phyloP scores from a whole-genome alignment of 2,888 invertebrate genomes.

The Melikaiella ostensackeni region DNA sequence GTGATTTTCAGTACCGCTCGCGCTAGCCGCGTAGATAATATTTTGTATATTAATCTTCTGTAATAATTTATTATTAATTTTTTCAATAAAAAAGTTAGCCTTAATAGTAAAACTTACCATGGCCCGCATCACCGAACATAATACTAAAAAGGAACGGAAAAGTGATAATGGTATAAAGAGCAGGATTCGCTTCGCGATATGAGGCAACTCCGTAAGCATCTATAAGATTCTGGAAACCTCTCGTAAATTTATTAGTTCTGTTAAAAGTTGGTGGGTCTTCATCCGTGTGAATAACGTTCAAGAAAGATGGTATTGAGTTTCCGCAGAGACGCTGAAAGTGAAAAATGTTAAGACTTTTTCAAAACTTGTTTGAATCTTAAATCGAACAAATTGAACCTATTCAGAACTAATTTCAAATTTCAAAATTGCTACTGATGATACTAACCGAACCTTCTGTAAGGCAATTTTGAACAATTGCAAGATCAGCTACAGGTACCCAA shows the following conservation, averaged over 20 bases:
- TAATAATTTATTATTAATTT: too few relatives aligned
- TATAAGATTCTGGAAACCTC: slow-evolving; percentile 95
- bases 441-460: slow-evolving; percentile 89
- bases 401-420: neutral
- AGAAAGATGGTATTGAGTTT: slow-evolving; percentile 95
- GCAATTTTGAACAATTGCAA: slow-evolving; percentile 91
- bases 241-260: slow-evolving; percentile 96
- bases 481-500: slow-evolving; percentile 84
- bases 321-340: slow-evolving; percentile 80
- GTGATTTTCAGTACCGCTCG: too few relatives aligned
- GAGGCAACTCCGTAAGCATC: slow-evolving; percentile 98
- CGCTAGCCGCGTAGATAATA: too few relatives aligned
- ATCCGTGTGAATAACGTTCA: slow-evolving; percentile 94
- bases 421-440: slow-evolving; percentile 49
- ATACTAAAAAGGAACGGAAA: slow-evolving; percentile 98
- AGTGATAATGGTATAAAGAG: slow-evolving; percentile 97
- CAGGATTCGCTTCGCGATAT: slow-evolving; percentile 98
- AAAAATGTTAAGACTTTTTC: slow-evolving; percentile 9
- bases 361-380: neutral
- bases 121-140: slow-evolving; percentile 99
- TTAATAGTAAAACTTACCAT: slow-evolving; percentile 82
- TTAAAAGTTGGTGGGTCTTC: slow-evolving; percentile 97
- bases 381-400: too few relatives aligned
- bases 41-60: too few relatives aligned
- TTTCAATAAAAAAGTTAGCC: too few relatives aligned